phyloP scores from a whole-genome alignment of 2,113 vertebrate species.

The Hippolais icterina region DNA sequence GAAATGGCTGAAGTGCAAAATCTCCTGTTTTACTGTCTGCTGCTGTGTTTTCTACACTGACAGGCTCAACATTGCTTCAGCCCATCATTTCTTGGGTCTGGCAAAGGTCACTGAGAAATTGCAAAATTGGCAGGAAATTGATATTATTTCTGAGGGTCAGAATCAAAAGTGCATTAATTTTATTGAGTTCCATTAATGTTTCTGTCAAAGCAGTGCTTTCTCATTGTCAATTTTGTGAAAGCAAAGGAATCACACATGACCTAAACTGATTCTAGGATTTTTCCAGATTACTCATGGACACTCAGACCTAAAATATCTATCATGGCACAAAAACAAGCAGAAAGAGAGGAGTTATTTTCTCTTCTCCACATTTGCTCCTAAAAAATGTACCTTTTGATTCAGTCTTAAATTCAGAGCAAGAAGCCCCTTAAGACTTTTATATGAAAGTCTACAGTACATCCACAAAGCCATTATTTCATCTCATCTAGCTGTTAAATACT shows the following conservation, averaged over 20 bases:
- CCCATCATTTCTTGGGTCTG: neutral
- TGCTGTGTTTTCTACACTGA: neutral
- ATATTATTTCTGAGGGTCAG: neutral
- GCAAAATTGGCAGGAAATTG: neutral
- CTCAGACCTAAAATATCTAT: neutral
- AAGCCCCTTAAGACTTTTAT: neutral
- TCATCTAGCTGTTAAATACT: neutral
- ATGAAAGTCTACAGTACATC: neutral
- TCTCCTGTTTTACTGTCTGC: neutral
- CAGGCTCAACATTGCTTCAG: neutral
- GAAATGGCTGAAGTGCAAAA: neutral
- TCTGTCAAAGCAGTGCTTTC: neutral
- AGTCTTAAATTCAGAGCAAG: neutral
- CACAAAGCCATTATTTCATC: neutral
- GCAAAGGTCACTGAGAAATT: neutral
- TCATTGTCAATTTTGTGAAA: neutral
- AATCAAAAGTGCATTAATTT: neutral
- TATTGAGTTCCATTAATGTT: neutral
- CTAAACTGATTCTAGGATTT: neutral
- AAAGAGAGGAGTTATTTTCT: neutral
- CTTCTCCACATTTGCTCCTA: neutral
- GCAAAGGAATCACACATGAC: neutral
- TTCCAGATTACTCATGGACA: neutral
- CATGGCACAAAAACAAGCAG: neutral
- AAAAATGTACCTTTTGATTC: neutral